Base-by-base conservation (phyloP, 1,140 invertebrate species). In the Magallana ariakensis region DNA sequence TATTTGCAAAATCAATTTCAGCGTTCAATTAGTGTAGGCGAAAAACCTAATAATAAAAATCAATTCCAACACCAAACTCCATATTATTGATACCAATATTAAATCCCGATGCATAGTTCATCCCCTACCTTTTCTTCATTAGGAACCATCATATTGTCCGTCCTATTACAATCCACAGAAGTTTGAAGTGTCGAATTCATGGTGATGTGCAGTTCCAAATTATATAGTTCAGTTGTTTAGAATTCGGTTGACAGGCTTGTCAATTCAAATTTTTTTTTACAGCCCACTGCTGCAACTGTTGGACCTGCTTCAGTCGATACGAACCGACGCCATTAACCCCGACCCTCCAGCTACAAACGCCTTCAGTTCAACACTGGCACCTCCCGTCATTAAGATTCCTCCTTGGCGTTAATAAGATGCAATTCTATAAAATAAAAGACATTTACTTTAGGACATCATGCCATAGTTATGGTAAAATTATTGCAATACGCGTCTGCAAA, bases 151-250 rank as follows among this genome's bases (percentile, higher is more conserved):
- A 75, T 75, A 3, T 11, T 22, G 22, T 75, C 66, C 66, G 66
- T 75, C 10, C 66, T 75, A 26, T 75, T 75, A 33, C 22, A 33
- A 26, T 26, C 22, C 22, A 13, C 66, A 75, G 66, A 26, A 75
- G 66, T 75, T 26, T 19, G 11, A 13, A 4, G 19, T 26, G 13
- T 22, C 66, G 26, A 26, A 75, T 75, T 22, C 19, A 26, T 75
- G 22, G 66, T 26, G 66, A 75, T 19, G 66, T 22, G 11, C 22
- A 13, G 11, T 75, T 75, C 10, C 66, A 75, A 75, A 75, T 33
- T 75, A 75, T 75, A 75, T 33, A 75, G 66, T 26, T 75, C 66
- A 75, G 22, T 75, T 75, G 66, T 75, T 75, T 75, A 11, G 33
- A 26, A 75, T 75, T 75, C 66, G 66, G 66, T 75, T 46, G 66